These are phyloP conservation scores for Taeniopygia guttata DNA, from an alignment of 2,797 vertebrate genomes.

Conservation along the genomic window DNA sequence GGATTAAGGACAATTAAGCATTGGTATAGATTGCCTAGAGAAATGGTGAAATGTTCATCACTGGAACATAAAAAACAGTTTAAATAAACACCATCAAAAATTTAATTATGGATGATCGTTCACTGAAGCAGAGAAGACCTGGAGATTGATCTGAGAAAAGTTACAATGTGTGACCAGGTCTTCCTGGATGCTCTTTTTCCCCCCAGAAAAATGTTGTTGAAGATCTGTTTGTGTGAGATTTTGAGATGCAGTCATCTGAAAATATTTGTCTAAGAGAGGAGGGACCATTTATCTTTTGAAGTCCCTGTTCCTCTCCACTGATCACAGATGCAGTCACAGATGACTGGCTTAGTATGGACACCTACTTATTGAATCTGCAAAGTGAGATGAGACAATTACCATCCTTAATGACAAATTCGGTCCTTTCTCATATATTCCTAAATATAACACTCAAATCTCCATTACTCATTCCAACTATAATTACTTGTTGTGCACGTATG, in stretches of 20 bases:
- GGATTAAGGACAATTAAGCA: background rate
- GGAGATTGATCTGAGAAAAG: background rate
- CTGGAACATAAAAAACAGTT: background rate
- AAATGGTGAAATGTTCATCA: background rate
- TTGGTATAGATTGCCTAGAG: background rate
- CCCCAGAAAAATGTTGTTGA: background rate
- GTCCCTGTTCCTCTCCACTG: background rate
- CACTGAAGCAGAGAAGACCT: background rate
- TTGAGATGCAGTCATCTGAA: background rate
- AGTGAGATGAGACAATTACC: constrained; percentile 40
- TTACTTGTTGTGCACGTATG: constrained; percentile 16
- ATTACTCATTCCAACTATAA: constrained; percentile 38
- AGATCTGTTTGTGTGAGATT: background rate
- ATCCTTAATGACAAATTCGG: constrained; percentile 27
- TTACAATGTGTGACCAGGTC: background rate
- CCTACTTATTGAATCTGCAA: background rate
- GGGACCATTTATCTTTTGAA: background rate
- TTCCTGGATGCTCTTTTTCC: background rate
- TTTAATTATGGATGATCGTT: background rate
- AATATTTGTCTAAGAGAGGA: background rate
- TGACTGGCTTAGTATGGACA: constrained; percentile 28
- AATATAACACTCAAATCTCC: background rate
- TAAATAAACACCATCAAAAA: background rate
- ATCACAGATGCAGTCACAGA: constrained; percentile 39
- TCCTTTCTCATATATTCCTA: constrained; percentile 24